Conservation (phyloP, 1,140 invertebrate genomes). For the Tigriopus japonicus region DNA sequence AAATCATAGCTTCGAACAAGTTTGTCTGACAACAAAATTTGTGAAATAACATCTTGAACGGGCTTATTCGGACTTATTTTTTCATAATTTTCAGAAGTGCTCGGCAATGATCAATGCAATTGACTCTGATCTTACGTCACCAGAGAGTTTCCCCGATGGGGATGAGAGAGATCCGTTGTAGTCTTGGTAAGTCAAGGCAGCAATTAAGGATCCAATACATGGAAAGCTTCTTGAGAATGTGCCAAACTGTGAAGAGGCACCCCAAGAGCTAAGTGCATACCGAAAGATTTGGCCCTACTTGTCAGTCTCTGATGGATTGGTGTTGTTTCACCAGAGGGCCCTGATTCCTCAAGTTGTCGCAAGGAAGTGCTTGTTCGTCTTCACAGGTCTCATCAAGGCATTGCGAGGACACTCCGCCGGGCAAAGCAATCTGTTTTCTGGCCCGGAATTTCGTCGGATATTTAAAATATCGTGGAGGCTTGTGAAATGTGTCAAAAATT, state of each 20-base stretch:
- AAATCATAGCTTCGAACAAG: not conserved
- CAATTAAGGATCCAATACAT: not conserved
- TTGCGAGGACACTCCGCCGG: not conserved
- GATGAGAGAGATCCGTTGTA: not conserved
- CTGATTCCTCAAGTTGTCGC: not conserved
- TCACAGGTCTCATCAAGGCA: too few species aligned
- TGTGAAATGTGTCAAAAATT: not conserved
- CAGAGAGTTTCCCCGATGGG: too few species aligned
- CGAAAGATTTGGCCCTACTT: not conserved
- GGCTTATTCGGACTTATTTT: not conserved
- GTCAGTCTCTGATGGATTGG: not conserved
- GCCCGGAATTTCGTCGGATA: not conserved
- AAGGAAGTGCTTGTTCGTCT: too few species aligned
- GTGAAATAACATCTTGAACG: too few species aligned
- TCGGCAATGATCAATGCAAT: too few species aligned
- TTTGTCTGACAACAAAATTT: too few species aligned
- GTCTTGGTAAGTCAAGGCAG: not conserved
- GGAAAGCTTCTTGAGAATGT: not conserved
- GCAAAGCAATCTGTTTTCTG: not conserved
- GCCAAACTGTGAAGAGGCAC: not conserved
- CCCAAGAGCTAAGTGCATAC: not conserved
- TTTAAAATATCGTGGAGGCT: not conserved
- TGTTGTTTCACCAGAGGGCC: not conserved
- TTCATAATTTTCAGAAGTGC: not conserved
- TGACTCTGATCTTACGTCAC: too few species aligned